Conservation (phyloP, 2,113 vertebrate genomes). For the Pseudorasbora parva region DNA sequence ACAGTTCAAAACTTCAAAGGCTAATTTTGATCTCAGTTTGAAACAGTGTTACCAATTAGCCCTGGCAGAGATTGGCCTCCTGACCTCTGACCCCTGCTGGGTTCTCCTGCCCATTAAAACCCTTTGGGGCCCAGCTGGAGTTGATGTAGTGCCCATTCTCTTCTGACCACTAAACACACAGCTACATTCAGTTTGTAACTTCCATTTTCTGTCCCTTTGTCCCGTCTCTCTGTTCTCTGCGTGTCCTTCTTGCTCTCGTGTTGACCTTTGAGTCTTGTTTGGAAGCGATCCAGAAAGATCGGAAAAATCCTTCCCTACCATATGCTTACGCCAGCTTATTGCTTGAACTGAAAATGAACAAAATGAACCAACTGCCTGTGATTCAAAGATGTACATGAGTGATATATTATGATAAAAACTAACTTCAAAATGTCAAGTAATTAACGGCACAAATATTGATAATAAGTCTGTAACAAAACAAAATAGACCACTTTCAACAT, state of each 20-base stretch:
- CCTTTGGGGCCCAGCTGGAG: slow-evolving; percentile 88
- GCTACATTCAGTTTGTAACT: slow-evolving; percentile 81
- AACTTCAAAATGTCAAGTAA: neutral
- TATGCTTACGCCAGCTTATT: neutral
- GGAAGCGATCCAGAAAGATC: slow-evolving; percentile 21
- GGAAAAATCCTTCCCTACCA: slow-evolving; percentile 24
- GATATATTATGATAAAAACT: no score
- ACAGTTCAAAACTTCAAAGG: slow-evolving; percentile 44
- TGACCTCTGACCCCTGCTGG: slow-evolving; percentile 94
- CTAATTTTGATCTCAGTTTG: slow-evolving; percentile 72
- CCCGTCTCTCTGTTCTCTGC: slow-evolving; percentile 78
- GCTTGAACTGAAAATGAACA: no score
- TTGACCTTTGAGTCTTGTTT: slow-evolving; percentile 80
- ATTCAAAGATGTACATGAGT: no score
- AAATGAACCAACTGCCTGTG: no score
- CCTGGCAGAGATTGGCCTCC: slow-evolving; percentile 79
- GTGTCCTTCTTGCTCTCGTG: slow-evolving; percentile 81
- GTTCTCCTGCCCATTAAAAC: slow-evolving; percentile 86
- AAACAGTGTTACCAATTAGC: slow-evolving; percentile 88
- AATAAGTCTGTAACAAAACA: neutral
- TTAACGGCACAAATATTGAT: neutral
- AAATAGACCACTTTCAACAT: neutral
- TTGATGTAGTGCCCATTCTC: slow-evolving; percentile 90
- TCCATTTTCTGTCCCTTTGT: slow-evolving; percentile 91
- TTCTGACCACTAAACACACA: slow-evolving; percentile 84